Percentiles rank a stretch among this genome's conserved stretches.
These are phyloP conservation scores for Dasysyrphus tricinctus DNA, from an alignment of 2,888 invertebrate genomes.

Conservation along the genomic window DNA sequence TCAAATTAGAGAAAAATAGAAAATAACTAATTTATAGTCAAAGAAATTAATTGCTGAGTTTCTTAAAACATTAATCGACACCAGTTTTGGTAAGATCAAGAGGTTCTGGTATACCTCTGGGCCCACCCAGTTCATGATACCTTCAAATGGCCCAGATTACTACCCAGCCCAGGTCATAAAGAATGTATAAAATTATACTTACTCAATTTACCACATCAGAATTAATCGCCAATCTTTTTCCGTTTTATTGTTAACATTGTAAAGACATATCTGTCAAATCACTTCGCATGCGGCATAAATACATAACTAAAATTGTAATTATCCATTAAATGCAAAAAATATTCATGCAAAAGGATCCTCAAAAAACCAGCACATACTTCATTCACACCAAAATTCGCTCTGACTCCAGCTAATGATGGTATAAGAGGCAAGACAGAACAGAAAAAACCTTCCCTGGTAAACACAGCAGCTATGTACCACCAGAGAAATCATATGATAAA, in stretches of 20 bases:
- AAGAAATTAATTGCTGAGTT: no score
- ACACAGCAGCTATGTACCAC: constrained; percentile 42
- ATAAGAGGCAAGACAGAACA: constrained; percentile 2
- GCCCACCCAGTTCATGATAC: no score
- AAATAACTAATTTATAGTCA: no score
- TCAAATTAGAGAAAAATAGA: no score
- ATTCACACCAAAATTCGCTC: constrained; percentile 58
- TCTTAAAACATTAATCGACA: no score
- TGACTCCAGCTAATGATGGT: constrained; percentile 26
- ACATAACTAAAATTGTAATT: constrained; percentile 9
- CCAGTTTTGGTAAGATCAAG: no score
- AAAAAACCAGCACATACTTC: constrained; percentile 55
- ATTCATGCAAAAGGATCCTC: constrained; percentile 1
- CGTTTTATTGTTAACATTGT: constrained; percentile 35
- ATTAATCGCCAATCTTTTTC: not conserved
- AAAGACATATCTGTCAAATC: constrained; percentile 24
- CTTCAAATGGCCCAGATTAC: not conserved
- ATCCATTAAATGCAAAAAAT: not conserved
- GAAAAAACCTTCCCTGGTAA: not conserved
- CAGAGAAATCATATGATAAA: constrained; percentile 63
- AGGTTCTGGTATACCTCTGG: no score
- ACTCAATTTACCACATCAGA: not conserved
- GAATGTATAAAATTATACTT: not conserved
- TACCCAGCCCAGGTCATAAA: not conserved
- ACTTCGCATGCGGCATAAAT: not conserved